These are phyloP conservation scores for Nyctibius grandis DNA, from an alignment of 2,797 vertebrate species.

Conservation along the genomic window DNA sequence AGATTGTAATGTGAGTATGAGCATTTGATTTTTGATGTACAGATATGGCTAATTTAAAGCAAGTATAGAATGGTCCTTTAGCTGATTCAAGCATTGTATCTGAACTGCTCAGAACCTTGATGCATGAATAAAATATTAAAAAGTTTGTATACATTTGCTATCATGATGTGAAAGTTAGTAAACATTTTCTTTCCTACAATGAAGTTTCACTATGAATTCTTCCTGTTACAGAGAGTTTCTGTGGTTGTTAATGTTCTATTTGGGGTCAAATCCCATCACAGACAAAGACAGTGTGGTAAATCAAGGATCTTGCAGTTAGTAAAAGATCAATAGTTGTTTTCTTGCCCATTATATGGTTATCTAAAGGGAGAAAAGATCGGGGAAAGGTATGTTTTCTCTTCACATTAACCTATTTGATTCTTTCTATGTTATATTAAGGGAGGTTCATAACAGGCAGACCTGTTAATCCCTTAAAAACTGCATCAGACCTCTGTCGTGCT, in stretches of 20 bases:
- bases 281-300: neutral
- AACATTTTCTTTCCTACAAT: neutral
- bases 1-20: neutral
- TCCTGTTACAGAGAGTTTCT: neutral
- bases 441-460: neutral
- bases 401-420: neutral
- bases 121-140: neutral
- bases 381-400: neutral
- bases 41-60: neutral
- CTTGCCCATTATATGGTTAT: neutral
- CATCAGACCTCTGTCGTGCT: neutral
- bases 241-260: neutral
- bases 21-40: neutral
- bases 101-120: neutral
- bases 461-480: neutral
- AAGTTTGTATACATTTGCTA: neutral
- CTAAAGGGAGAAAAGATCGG: neutral
- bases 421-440: neutral
- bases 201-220: neutral
- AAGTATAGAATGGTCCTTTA: neutral
- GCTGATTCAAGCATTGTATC: neutral
- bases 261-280: neutral
- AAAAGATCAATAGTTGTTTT: neutral
- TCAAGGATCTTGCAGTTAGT: neutral
- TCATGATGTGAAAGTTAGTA: neutral